Evolutionary conservation across 2,888 invertebrate species (phyloP), one percentile per base, ranked within the genome.

Genomic region (Agapostemon virescens): DNA sequence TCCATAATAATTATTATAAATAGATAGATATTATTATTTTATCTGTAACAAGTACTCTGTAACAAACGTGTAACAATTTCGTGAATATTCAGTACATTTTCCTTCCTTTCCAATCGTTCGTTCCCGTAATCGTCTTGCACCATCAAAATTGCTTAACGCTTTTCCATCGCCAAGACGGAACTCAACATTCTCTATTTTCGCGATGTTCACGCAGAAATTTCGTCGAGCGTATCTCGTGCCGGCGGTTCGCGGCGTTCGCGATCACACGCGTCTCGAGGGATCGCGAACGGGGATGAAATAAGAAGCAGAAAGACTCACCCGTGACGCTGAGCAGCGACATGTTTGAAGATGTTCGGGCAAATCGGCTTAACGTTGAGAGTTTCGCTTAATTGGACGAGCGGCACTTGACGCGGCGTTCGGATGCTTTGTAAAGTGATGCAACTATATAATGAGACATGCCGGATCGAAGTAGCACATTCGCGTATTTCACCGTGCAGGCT

Each of bases 311-410:
- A 74, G 26, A 68, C 90, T 89, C 64, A 90, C 90, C 90, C 84
- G 89, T 90, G 77, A 90, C 90, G 86, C 87, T 90, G 84, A 90
- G 89, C 82, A 90, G 88, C 85, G 90, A 89, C 90, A 90, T 90
- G 84, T 79, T 89, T 84, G 85, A 82, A 76, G 81, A 82, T 87
- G 80, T 82, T 78, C 83, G 68, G 61, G 66, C 79, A 69, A 72
- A 79, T 79, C 82, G 82, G 74, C 66, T 86, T 76, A 77, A 77
- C 78, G 74, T 55, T 67, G 76, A 74, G 76, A 84, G 74, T 78
- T 84, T 81, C 82, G 79, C 61, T 84, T 81, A 86, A 81, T 86
- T 83, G 76, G 77, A 67, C 82, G 73, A 78, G 72, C 79, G 74
- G 74, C 74, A 78, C 84, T 78, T 69, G 77, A 82, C 55, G 77